Evolutionary conservation across 1,140 invertebrate species (phyloP).

Genomic region (Heliconius melpomene): DNA sequence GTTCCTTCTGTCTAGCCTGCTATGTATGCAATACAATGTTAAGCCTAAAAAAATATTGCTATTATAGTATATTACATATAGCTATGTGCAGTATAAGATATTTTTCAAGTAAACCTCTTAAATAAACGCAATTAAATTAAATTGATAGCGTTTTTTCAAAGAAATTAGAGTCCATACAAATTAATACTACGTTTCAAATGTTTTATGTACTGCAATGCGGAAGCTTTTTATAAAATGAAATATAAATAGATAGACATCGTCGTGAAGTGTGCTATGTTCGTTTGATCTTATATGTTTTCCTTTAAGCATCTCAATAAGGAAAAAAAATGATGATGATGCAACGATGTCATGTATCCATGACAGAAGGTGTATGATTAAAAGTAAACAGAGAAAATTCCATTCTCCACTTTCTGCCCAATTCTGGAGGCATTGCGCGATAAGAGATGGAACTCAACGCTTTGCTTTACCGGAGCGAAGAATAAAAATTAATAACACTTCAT

Average conservation of each 20-base stretch:
- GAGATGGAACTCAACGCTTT: no score
- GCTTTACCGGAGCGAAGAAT: no score
- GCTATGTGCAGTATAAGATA: background rate
- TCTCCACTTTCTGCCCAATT: no score
- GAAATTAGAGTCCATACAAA: background rate
- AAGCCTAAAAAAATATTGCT: no score
- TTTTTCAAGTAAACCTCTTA: background rate
- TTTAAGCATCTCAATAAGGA: background rate
- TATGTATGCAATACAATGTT: background rate
- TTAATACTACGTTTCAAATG: slow-evolving; percentile 7
- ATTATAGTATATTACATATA: no score
- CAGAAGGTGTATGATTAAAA: no score
- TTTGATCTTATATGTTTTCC: background rate
- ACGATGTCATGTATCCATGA: no score
- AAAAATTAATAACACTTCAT: no score
- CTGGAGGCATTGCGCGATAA: no score
- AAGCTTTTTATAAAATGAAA: background rate
- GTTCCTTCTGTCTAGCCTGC: background rate
- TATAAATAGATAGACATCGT: background rate
- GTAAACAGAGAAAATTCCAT: no score
- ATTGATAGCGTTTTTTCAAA: background rate
- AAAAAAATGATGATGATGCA: no score
- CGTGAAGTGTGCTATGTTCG: background rate
- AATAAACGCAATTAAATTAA: background rate
- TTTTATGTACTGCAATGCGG: slow-evolving; percentile 6